A percentile compares a stretch with the other conserved stretches of the same genome.
These are phyloP conservation scores for Papilio helenus DNA, from an alignment of 1,140 invertebrate species.

Conservation along the genomic window DNA sequence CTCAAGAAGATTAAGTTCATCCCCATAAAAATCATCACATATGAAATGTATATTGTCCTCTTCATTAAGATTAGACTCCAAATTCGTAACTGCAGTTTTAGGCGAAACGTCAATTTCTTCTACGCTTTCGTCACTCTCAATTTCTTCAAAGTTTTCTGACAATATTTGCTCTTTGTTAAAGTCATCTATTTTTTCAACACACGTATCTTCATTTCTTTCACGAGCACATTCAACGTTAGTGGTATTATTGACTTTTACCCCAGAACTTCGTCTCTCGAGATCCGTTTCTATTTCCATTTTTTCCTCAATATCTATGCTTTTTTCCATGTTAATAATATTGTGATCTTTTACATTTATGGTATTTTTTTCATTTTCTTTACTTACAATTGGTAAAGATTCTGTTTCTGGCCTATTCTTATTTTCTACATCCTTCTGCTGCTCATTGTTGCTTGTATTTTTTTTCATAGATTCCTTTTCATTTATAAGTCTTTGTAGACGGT, in stretches of 20 bases:
- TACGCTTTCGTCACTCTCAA: neutral
- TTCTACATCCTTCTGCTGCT: conserved; percentile 30
- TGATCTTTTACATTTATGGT: neutral
- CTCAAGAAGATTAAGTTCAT: conserved; percentile 71
- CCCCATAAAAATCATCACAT: conserved; percentile 62
- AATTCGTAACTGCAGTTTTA: neutral
- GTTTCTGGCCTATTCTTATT: conserved; percentile 30
- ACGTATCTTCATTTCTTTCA: neutral
- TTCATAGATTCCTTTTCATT: conserved; percentile 61
- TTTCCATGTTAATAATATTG: neutral
- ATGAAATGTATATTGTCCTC: conserved; percentile 33
- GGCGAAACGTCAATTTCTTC: neutral
- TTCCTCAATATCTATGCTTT: neutral
- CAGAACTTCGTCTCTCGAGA: neutral
- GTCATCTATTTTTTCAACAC: neutral
- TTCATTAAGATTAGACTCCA: conserved; percentile 21
- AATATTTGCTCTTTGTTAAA: conserved; percentile 3
- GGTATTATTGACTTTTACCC: neutral
- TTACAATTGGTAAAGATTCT: neutral
- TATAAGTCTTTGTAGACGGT: conserved; percentile 62
- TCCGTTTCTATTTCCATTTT: neutral
- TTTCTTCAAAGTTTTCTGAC: neutral
- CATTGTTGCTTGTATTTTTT: conserved; percentile 42
- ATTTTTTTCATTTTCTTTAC: conserved; percentile 16
- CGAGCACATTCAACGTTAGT: neutral